A percentile compares a stretch with the other conserved stretches of the same genome.
Evolutionary conservation across 2,113 vertebrate species (phyloP).

Genomic region (Austrofundulus limnaeus): DNA sequence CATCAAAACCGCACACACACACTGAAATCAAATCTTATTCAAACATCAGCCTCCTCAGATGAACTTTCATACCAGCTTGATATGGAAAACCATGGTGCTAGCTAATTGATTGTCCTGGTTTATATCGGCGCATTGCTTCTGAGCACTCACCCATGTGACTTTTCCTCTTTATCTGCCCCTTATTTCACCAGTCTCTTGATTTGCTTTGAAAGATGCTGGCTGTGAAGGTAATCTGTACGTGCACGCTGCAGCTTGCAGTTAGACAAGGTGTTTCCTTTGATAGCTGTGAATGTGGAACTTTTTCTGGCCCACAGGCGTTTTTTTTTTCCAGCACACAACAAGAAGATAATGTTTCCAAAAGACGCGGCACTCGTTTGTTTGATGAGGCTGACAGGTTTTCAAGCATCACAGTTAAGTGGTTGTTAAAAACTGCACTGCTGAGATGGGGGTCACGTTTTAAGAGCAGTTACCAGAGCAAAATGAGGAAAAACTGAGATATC

Average conservation of each 20-base stretch:
- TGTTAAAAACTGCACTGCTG: background rate
- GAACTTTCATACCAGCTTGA: slow-evolving; percentile 45
- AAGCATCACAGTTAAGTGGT: slow-evolving; percentile 1
- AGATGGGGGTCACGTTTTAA: slow-evolving; percentile 1
- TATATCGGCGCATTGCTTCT: slow-evolving; percentile 8
- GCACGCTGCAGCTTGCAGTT: slow-evolving; percentile 34
- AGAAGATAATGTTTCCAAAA: slow-evolving; percentile 13
- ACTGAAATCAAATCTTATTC: slow-evolving; percentile 44
- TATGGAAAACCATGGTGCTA: slow-evolving; percentile 34
- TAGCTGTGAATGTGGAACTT: slow-evolving; percentile 42
- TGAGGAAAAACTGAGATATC: slow-evolving; percentile 2
- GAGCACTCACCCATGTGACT: slow-evolving; percentile 16
- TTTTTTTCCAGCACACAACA: slow-evolving; percentile 30
- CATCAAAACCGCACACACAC: background rate
- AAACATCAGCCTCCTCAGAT: slow-evolving; percentile 17
- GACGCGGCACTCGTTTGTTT: slow-evolving; percentile 15
- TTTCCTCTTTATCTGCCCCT: slow-evolving; percentile 34
- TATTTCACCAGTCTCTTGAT: slow-evolving; percentile 30
- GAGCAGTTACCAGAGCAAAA: background rate
- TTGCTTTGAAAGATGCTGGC: slow-evolving; percentile 41
- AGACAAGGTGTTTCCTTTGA: slow-evolving; percentile 59
- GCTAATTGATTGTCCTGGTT: slow-evolving; percentile 46
- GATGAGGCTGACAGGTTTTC: slow-evolving; percentile 15
- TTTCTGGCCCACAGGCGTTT: slow-evolving; percentile 39
- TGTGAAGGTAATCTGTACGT: slow-evolving; percentile 35